phyloP scores from a whole-genome alignment of 2,797 vertebrate species.

The Myiothlypis coronata region DNA sequence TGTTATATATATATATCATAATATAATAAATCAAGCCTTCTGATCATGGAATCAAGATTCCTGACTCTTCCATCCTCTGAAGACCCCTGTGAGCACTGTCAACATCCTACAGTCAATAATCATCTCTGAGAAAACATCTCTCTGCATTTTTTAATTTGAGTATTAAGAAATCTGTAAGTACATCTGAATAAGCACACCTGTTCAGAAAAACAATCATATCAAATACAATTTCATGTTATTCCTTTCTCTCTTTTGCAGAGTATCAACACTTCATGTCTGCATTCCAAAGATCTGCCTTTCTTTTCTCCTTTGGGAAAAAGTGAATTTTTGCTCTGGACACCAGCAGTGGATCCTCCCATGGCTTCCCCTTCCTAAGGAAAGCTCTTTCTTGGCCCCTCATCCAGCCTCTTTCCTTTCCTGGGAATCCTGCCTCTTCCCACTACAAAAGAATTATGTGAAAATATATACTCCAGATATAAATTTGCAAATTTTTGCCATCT shows the following conservation, averaged over 20 bases:
- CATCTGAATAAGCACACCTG: not conserved
- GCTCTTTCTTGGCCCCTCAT: not conserved
- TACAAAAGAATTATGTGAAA: not conserved
- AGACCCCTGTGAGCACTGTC: no score
- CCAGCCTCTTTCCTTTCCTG: not conserved
- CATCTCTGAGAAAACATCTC: not conserved
- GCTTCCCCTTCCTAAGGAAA: not conserved
- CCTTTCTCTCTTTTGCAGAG: not conserved
- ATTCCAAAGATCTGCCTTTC: not conserved
- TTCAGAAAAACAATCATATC: not conserved
- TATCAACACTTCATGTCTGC: fast-evolving
- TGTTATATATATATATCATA: no score
- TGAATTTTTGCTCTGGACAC: not conserved
- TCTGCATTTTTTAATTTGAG: not conserved
- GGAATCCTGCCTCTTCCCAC: not conserved
- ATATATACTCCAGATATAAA: not conserved
- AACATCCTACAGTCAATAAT: not conserved
- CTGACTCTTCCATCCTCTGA: no score
- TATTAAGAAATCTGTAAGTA: not conserved
- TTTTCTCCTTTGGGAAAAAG: not conserved
- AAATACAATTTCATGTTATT: not conserved
- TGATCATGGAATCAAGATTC: no score
- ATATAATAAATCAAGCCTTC: no score
- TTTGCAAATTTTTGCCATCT: not conserved
- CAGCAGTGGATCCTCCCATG: not conserved